Base-by-base conservation (phyloP, 2,113 vertebrate species). In the Candoia aspera region DNA sequence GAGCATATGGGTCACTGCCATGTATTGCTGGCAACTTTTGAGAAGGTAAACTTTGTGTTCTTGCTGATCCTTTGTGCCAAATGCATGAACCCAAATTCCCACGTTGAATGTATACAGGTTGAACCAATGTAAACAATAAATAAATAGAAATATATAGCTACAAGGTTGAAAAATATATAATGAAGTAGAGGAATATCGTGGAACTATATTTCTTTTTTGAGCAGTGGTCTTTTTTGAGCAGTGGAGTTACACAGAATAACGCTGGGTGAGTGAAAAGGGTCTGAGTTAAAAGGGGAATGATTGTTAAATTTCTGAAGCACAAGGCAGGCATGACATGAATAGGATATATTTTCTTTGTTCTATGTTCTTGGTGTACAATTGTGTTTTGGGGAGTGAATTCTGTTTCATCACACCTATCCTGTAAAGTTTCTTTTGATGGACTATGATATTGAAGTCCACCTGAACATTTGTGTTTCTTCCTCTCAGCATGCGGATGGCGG, bases 1-100 rank as follows among this genome's bases (percentile, higher is more conserved):
- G 99, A 99, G 88, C 99, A 99, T 94, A 96, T 97, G 2, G 99
- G 99, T 62, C 99, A 99, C 90, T 98, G 98, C 92, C 99, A 99
- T 12, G 98, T 99, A 26, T 97, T 99, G 83, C 97, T 99, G 94
- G 99, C 99, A 54, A 99, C 99, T 5, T 99, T 99, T 94, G 99
- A 99, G 96, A 99, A 99, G 98, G 99, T 99, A 96, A 96, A 97
- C 33, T 60, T 90, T 83, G 53, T 59, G 55, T 8, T 88, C 3
- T 33, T 53, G 2, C 12, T 33, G 90, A 91, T 49, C 1, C 21
- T 13, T 79, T 87, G 33, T 87, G 24, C 49, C 37, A 79, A 21
- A 79, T 79, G 33, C 73, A 79, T 79, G 73, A 79, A 79, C 37
- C 19, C 17, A 79, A 42, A 42, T 21, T 42, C 8, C 33, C 73